Evolutionary conservation across 2,797 vertebrate genomes (phyloP).

Genomic region (Sebastes iracundus): DNA sequence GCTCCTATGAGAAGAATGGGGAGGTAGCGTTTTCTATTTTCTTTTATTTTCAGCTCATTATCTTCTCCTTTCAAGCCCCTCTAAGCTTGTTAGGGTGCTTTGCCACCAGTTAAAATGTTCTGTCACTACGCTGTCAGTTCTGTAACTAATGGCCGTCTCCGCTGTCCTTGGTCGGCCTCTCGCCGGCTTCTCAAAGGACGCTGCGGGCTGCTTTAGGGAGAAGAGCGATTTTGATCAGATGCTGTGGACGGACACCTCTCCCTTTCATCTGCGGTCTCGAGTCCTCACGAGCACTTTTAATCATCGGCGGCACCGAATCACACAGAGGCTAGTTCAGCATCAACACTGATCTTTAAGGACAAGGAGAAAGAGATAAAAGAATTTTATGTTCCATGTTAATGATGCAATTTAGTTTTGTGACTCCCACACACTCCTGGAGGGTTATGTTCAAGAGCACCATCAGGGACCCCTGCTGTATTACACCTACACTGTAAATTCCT

Average conservation of each 20-base stretch:
- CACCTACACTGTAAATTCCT: constrained; percentile 57
- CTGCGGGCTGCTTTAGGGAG: constrained; percentile 32
- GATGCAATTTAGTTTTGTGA: constrained; percentile 62
- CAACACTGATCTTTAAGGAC: constrained; percentile 51
- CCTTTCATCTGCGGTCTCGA: constrained; percentile 52
- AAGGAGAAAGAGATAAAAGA: constrained; percentile 55
- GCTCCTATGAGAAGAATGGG: constrained; percentile 48
- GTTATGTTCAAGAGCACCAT: constrained; percentile 53
- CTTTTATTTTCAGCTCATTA: constrained; percentile 72
- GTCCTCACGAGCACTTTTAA: constrained; percentile 49
- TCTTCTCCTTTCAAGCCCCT: constrained; percentile 49
- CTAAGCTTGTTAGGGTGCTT: constrained; percentile 58
- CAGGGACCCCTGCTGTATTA: constrained; percentile 34
- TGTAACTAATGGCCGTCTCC: constrained; percentile 56
- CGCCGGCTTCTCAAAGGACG: constrained; percentile 36
- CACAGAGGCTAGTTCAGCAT: constrained; percentile 15
- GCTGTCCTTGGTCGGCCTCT: constrained; percentile 50
- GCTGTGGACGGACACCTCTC: constrained; percentile 54
- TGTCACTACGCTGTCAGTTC: constrained; percentile 54
- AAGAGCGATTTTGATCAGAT: constrained; percentile 54
- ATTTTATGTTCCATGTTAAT: constrained; percentile 60
- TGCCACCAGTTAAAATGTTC: constrained; percentile 51
- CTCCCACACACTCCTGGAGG: constrained; percentile 61
- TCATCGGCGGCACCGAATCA: constrained; percentile 49
- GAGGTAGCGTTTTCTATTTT: constrained; percentile 41